Percentiles rank a stretch among this genome's conserved stretches.
These are phyloP conservation scores for Mesocricetus auratus DNA, from an alignment of 2,113 vertebrate species.

Conservation along the genomic window DNA sequence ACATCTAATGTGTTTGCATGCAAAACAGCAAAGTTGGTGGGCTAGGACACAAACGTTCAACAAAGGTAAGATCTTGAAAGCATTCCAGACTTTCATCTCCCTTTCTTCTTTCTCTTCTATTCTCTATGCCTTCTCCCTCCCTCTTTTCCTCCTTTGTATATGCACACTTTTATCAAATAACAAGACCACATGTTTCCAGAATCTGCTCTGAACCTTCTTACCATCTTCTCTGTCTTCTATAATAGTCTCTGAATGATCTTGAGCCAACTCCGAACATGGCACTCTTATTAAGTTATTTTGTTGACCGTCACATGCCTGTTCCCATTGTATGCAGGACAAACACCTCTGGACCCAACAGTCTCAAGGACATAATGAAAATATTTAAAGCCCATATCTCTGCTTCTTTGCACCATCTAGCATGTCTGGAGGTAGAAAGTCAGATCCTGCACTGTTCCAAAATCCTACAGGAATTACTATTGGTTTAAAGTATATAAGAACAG, in stretches of 20 bases:
- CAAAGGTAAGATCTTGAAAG: not conserved
- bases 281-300: not conserved
- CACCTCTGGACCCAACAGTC: not conserved
- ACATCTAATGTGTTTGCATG: not conserved
- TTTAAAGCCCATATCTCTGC: not conserved
- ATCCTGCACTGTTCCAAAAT: not conserved
- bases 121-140: not conserved
- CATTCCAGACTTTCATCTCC: not conserved
- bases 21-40: not conserved
- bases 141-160: not conserved
- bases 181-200: not conserved
- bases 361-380: not conserved
- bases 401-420: not conserved
- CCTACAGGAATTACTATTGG: not conserved
- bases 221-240: not conserved
- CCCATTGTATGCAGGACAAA: not conserved
- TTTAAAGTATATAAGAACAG: slow-evolving; percentile 24
- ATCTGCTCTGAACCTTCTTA: not conserved
- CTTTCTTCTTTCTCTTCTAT: no score
- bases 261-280: not conserved
- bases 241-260: not conserved
- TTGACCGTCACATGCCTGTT: accelerated
- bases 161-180: not conserved
- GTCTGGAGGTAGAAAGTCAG: not conserved
- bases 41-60: not conserved